phyloP scores from a whole-genome alignment of 1,140 invertebrate genomes.

The Leptonema lineaticorne region DNA sequence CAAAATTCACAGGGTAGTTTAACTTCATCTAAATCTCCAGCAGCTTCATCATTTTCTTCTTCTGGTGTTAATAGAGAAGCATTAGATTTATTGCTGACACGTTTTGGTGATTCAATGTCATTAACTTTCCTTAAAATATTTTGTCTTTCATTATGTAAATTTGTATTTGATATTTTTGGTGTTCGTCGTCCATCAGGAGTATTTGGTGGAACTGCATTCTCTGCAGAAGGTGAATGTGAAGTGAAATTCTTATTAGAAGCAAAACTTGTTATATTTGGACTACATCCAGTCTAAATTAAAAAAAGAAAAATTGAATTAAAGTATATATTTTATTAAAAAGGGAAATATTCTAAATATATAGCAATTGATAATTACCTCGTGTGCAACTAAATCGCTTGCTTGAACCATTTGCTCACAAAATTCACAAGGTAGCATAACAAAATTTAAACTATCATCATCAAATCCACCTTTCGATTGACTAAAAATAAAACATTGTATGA shows the following conservation, averaged over 20 bases:
- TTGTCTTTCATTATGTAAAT: not conserved
- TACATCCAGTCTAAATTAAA: conserved; percentile 37
- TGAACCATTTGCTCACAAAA: conserved; percentile 51
- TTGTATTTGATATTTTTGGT: conserved; percentile 15
- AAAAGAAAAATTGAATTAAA: not conserved
- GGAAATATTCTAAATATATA: not conserved
- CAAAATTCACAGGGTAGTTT: conserved; percentile 40
- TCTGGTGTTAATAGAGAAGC: not conserved
- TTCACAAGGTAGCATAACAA: conserved; percentile 50
- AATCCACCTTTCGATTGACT: not conserved
- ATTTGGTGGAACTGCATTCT: conserved; percentile 34
- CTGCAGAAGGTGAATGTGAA: not conserved
- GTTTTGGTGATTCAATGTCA: not conserved
- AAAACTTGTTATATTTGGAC: conserved; percentile 33
- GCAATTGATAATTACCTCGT: conserved; percentile 29
- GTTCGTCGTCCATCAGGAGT: conserved; percentile 33
- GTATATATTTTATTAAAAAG: not conserved
- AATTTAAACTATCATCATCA: conserved; percentile 23
- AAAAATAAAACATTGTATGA: not conserved
- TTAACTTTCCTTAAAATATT: not conserved
- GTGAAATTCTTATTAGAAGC: not conserved
- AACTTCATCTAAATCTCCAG: conserved; percentile 26
- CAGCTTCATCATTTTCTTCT: conserved; percentile 18
- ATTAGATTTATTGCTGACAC: not conserved
- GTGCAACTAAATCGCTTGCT: conserved; percentile 37